phyloP scores from a whole-genome alignment of 2,888 invertebrate genomes.

The Camponotus fellah region DNA sequence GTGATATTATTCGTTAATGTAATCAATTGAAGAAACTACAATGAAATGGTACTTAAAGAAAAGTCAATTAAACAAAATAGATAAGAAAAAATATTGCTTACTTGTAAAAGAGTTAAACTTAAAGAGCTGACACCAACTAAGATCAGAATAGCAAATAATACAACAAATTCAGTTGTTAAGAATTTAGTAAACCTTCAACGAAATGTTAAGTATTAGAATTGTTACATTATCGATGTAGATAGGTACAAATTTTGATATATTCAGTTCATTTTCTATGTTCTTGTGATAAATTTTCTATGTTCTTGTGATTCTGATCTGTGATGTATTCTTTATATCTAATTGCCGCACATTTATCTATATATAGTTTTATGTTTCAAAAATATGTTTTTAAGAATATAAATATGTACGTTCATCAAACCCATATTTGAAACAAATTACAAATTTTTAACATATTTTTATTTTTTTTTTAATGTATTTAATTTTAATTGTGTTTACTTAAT shows the following conservation, averaged over 20 bases:
- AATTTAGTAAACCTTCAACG: conserved; percentile 27
- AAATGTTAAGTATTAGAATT: not conserved
- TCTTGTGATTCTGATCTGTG: not conserved
- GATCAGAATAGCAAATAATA: conserved; percentile 19
- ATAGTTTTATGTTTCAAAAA: not conserved
- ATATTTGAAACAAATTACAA: conserved; percentile 1
- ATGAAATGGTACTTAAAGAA: not conserved
- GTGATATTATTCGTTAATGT: not conserved
- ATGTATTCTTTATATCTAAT: not conserved
- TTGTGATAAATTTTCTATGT: not conserved
- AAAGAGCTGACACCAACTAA: conserved; percentile 25
- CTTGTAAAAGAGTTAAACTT: conserved; percentile 38
- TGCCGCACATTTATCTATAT: no score
- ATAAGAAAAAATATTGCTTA: not conserved
- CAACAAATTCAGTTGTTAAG: not conserved
- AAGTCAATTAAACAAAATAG: not conserved
- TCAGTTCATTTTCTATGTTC: not conserved
- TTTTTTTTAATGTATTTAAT: not conserved
- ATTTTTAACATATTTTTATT: not conserved
- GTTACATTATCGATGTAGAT: not conserved
- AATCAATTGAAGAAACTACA: conserved; percentile 23
- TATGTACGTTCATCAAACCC: not conserved
- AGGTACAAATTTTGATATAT: not conserved
- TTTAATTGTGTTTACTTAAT: no score
- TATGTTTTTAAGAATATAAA: not conserved